phyloP scores from a whole-genome alignment of 1,140 invertebrate genomes.

The Anagrus nilaparvatae region DNA sequence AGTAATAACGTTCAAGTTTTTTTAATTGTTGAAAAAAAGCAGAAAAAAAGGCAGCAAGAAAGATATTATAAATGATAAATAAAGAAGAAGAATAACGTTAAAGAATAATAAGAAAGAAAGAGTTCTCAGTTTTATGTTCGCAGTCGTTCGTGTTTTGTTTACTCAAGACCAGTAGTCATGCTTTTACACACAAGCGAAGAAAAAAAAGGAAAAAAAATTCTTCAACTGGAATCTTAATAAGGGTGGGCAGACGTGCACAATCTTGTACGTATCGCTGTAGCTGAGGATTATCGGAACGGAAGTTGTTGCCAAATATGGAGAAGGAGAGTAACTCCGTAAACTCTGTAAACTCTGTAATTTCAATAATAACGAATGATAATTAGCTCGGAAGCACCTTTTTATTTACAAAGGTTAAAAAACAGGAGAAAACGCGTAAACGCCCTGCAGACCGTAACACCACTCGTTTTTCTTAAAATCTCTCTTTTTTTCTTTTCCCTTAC shows the following conservation, averaged over 20 bases:
- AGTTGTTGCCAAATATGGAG: no score
- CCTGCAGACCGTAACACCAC: no score
- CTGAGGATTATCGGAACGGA: no score
- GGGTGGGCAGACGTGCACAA: constrained; percentile 39
- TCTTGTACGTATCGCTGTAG: no score
- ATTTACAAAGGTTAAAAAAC: no score
- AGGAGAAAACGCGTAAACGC: no score
- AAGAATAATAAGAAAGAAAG: constrained; percentile 18
- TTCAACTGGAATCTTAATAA: constrained; percentile 43
- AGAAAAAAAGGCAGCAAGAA: constrained; percentile 3
- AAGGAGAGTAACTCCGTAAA: no score
- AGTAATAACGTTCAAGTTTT: background rate
- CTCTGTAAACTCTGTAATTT: no score
- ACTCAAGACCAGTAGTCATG: constrained; percentile 40
- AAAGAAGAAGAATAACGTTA: constrained; percentile 4
- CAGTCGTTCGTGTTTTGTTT: constrained; percentile 41
- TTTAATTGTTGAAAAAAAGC: background rate
- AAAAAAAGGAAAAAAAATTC: constrained; percentile 41
- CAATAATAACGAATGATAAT: no score
- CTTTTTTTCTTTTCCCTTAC: no score
- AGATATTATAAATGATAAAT: constrained; percentile 2
- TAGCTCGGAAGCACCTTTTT: no score
- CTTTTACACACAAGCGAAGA: background rate
- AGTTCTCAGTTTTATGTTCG: constrained; percentile 19
- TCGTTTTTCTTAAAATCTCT: no score